These are phyloP conservation scores for Nomada fucata DNA, from an alignment of 2,888 invertebrate genomes.

Conservation along the genomic window DNA sequence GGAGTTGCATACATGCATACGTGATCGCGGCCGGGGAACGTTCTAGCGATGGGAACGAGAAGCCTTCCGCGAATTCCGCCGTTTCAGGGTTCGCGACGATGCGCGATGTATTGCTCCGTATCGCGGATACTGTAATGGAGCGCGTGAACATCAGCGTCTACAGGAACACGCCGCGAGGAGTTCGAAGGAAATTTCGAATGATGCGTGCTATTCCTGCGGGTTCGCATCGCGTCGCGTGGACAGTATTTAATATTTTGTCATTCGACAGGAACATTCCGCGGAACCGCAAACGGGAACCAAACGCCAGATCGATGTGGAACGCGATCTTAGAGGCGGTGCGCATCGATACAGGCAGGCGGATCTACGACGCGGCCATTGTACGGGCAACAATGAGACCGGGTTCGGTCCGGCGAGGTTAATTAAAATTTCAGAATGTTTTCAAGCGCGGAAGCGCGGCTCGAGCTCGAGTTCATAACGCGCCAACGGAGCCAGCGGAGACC, in stretches of 20 bases:
- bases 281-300: background rate
- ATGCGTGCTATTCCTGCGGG: too few relatives aligned
- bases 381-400: conserved; percentile 23
- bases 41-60: conserved; percentile 48
- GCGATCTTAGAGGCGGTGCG: background rate
- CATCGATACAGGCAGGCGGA: background rate
- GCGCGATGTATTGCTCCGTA: too few relatives aligned
- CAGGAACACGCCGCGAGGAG: too few relatives aligned
- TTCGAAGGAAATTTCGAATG: too few relatives aligned
- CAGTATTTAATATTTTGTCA: too few relatives aligned
- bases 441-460: background rate
- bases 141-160: too few relatives aligned
- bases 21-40: conserved; percentile 42
- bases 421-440: conserved; percentile 47
- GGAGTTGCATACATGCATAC: conserved; percentile 70
- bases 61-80: background rate
- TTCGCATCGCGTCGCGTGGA: too few relatives aligned
- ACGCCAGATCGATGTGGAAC: background rate
- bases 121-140: too few relatives aligned
- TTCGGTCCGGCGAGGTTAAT: conserved; percentile 25
- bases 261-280: background rate
- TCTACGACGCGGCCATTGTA: conserved; percentile 27
- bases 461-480: conserved; percentile 17
- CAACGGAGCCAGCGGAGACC: background rate
- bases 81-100: background rate